Conservation (phyloP, 2,888 invertebrate species). For the Chouioia cunea region DNA sequence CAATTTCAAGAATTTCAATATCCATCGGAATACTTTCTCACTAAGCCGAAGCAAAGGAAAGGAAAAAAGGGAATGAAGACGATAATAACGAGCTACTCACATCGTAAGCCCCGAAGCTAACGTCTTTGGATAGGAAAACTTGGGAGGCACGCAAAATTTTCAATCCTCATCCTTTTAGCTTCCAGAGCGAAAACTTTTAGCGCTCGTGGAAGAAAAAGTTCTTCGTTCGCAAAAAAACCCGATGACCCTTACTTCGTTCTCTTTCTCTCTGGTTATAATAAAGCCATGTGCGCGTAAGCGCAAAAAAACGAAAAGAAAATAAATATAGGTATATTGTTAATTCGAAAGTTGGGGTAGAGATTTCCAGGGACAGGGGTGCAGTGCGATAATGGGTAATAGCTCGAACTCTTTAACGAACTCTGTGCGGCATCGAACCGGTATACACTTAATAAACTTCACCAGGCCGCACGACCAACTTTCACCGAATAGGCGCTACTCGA, state of each 20-base stretch:
- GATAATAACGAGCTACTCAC: neutral
- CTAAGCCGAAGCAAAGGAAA: too few species aligned
- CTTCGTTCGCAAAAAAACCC: slow-evolving; percentile 29
- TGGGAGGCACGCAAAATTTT: too few species aligned
- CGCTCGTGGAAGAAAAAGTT: too few species aligned
- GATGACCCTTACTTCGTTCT: too few species aligned
- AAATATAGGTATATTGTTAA: slow-evolving; percentile 36
- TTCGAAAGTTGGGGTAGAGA: slow-evolving; percentile 7
- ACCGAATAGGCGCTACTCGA: slow-evolving; percentile 7
- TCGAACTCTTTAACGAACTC: slow-evolving; percentile 39
- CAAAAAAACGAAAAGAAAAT: neutral
- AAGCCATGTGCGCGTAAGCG: neutral
- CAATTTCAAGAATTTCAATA: slow-evolving; percentile 16
- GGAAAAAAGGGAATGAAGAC: too few species aligned
- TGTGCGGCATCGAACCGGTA: neutral
- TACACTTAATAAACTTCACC: slow-evolving; percentile 44
- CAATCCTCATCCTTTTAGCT: too few species aligned
- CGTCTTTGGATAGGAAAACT: slow-evolving; percentile 20
- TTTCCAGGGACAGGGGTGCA: slow-evolving; percentile 12
- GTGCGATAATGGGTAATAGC: slow-evolving; percentile 39
- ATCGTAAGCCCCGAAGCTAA: neutral
- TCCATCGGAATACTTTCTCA: neutral
- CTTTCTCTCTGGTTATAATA: too few species aligned
- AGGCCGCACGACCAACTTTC: slow-evolving; percentile 29
- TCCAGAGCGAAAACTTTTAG: too few species aligned